Conservation (phyloP, 2,888 invertebrate species). For the Stomorhina lunata region DNA sequence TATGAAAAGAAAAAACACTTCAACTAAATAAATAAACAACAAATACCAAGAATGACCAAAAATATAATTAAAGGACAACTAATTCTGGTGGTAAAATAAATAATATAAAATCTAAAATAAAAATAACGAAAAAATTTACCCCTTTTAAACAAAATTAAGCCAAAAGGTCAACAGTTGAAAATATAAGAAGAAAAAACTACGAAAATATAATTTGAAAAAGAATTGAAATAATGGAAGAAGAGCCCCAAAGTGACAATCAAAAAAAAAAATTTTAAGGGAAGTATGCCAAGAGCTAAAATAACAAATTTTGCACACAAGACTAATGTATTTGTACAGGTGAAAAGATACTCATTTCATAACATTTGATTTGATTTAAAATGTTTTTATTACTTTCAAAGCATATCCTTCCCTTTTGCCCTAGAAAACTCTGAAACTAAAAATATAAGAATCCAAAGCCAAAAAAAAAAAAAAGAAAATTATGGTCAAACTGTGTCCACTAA, state of each 20-base stretch:
- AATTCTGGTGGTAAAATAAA: not conserved
- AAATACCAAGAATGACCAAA: not conserved
- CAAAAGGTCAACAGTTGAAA: slow-evolving; percentile 34
- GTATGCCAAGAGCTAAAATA: not conserved
- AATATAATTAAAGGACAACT: not conserved
- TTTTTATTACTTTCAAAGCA: too few relatives aligned
- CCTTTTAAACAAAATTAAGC: not conserved
- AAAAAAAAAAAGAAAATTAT: slow-evolving; percentile 10
- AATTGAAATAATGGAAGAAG: not conserved
- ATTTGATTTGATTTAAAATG: too few relatives aligned
- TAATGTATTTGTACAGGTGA: too few relatives aligned
- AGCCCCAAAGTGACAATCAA: not conserved
- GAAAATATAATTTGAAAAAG: not conserved
- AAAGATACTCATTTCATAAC: too few relatives aligned
- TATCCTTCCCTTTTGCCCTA: not conserved
- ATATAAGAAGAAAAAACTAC: not conserved
- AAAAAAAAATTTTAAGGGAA: not conserved
- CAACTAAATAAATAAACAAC: not conserved
- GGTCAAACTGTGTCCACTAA: not conserved
- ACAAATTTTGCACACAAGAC: too few relatives aligned
- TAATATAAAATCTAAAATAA: too few relatives aligned
- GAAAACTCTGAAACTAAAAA: not conserved
- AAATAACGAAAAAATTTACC: too few relatives aligned
- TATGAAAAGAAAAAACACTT: not conserved
- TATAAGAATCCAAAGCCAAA: not conserved